A percentile compares a stretch with the other conserved stretches of the same genome.
Evolutionary conservation across 2,113 vertebrate genomes (phyloP).

Genomic region (Arenaria interpres): DNA sequence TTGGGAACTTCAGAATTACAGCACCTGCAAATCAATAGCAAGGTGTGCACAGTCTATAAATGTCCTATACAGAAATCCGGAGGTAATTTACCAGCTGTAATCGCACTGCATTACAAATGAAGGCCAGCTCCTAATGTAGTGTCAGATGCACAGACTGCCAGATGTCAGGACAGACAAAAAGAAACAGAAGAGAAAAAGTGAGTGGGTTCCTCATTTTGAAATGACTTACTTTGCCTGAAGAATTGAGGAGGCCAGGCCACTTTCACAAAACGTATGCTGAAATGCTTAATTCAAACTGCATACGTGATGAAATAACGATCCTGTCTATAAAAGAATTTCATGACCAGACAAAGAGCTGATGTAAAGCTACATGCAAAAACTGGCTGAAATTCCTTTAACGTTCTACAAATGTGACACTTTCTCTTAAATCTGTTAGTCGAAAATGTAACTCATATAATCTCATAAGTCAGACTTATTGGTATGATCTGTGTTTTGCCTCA

Average conservation of each 20-base stretch:
- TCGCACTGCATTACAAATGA: background rate
- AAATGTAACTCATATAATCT: background rate
- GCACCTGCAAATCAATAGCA: background rate
- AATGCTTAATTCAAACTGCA: background rate
- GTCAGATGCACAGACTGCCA: background rate
- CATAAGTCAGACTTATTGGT: background rate
- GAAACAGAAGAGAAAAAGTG: background rate
- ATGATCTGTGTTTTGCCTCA: background rate
- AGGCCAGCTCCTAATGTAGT: background rate
- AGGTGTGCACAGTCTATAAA: background rate
- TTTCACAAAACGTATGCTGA: background rate
- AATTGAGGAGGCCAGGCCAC: background rate
- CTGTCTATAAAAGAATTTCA: background rate
- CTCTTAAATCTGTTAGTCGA: background rate
- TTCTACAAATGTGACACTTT: background rate
- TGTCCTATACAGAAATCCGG: background rate
- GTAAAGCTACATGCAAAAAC: background rate
- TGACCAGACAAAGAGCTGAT: background rate
- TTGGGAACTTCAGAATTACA: background rate
- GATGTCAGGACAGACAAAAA: background rate
- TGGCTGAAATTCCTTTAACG: background rate
- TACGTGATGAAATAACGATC: background rate
- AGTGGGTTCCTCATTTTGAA: background rate
- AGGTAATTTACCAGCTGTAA: background rate
- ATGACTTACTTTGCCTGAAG: background rate